Base-by-base conservation (phyloP, 2,797 vertebrate genomes). In the Acropternis orthonyx region DNA sequence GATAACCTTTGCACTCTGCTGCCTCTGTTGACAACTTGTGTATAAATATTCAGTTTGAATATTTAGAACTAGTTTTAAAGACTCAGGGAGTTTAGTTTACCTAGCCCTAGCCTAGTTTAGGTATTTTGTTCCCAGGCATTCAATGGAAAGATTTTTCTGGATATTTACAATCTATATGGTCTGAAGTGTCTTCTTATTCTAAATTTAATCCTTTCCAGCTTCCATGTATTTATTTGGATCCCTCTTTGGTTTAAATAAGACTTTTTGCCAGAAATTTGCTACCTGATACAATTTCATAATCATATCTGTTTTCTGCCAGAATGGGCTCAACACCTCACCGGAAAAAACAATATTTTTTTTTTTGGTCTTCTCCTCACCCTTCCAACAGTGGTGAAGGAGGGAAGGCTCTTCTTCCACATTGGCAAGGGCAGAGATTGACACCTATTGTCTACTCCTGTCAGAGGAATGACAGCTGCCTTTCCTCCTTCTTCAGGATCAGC, bases 371-470 rank as follows among this genome's bases (percentile, higher is more conserved):
- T 69, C 16, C 55, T 82, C 30, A 12, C 39, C 6, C 17, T 24
- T 24, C 21, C 18, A 63, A 18, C 10, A 41, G 23, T 16, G 18
- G 8, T 32, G 16, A 56, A 75, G 27, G 30, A 87, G 6, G 5
- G 19, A 76, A 43, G 41, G 9, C 30, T 61, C 34, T 74, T 56
- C 10, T 66, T 72, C 0, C 0, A n/a, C n/a, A n/a, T n/a, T n/a
- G n/a, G n/a, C n/a, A n/a, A 49, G 18, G 22, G 5, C 26, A 59
- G 28, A 67, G 23, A 39, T 20, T 27, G 20, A 28, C 22, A 58
- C 36, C 20, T 58, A 1, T 62, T 85, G n/a, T 73, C 16, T 71
- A 10, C 77, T 23, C 6, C 12, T 71, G 22, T 39, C 2, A 1
- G 4, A 63, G 43, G 67, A 80, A 36, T 9, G 6, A 22, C 43